Evolutionary conservation across 2,888 invertebrate species (phyloP), one percentile per base, ranked within the genome.

Genomic region (Lottia scabra): DNA sequence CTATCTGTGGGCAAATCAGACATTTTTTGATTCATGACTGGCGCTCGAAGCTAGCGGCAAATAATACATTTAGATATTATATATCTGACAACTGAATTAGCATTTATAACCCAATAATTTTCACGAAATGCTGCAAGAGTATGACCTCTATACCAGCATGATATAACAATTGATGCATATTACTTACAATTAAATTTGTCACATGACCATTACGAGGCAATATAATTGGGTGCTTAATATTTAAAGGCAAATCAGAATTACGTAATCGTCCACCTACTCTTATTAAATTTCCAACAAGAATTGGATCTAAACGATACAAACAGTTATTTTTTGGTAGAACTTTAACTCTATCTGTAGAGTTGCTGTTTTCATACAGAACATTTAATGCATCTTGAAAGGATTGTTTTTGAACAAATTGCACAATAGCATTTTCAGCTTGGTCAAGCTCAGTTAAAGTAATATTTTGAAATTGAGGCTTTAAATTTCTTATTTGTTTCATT

Each of bases 191-290:
- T 3, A 65, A 27, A 23, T 56, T 19, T 38, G 72, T 26, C 13
- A 72, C 65, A 10, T n/a, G 65, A 38, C 64, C 56, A 6, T 48
- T 48, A 4, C 68, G 63, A 5, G 68, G 68, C 48, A 72, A 16
- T 45, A 72, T 12, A 1, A 68, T 16, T 12, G 62, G 72, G 27
- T 72, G 72, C 15, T 65, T 72, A 13, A 19, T n/a, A 48, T 65
- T 65, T 19, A 19, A n/a, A 1, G 19, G 23, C 19, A 56, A n/a
- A 23, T 19, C 19, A 10, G 56, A n/a, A 10, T 23, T 56, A 23
- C 23, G 19, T 56, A 56, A 56, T 2, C 56, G 56, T 19, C 56
- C 56, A 56, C 56, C 56, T 19, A 56, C 56, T 10, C 56, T n/a
- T 10, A 56, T n/a, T 13, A 56, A n/a, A 56, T 23, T 23, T 19